Base-by-base conservation (phyloP, 30 jellyfish, hydroid and myxozoan species). In the Turritopsis rubra region DNA sequence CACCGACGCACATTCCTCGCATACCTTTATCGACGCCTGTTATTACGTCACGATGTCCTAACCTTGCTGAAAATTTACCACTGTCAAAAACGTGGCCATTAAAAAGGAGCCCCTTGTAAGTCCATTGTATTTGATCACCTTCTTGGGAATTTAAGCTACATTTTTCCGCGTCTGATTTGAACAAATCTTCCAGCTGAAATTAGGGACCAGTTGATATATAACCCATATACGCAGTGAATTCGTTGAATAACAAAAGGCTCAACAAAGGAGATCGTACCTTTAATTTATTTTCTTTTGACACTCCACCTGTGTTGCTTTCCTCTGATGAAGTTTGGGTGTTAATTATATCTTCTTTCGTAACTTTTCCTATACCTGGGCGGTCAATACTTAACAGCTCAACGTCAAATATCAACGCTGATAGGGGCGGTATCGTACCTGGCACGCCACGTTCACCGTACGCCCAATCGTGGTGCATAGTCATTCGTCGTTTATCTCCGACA, bases 351-450 rank as follows among this genome's bases (percentile, higher is more conserved):
- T 74, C 82, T n/a, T n/a, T 27, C 16, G 54, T 29, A 18, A 24
- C 82, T 74, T 29, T 74, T 24, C 82, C 65, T 9, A 66, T 86
- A 68, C 66, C 84, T 16, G 82, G 82, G 27, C 85, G 29, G n/a
- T 82, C 88, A n/a, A 82, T 82, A 82, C 88, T 82, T 66, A 71
- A 31, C 41, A 82, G 73, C 68, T 82, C 88, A n/a, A 82, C 88
- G 71, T 82, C 88, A 82, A 82, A 82, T 66, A 82, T 82, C 13
- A 82, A 85, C 17, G 73, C 30, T 25, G 88, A 71, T 66, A 27
- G 70, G 22, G 88, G 88, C 28, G 88, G 88, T 9, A 82, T 81
- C 8, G 88, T 71, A 65, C 88, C 88, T 16, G 88, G 75, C 28
- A 65, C 70, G 28, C 88, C 88, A 29, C 52, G 24, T 28, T 66